A percentile compares a stretch with the other conserved stretches of the same genome.
phyloP scores from a whole-genome alignment of 2,113 vertebrate species.

The Ptilorrhoa leucosticta region DNA sequence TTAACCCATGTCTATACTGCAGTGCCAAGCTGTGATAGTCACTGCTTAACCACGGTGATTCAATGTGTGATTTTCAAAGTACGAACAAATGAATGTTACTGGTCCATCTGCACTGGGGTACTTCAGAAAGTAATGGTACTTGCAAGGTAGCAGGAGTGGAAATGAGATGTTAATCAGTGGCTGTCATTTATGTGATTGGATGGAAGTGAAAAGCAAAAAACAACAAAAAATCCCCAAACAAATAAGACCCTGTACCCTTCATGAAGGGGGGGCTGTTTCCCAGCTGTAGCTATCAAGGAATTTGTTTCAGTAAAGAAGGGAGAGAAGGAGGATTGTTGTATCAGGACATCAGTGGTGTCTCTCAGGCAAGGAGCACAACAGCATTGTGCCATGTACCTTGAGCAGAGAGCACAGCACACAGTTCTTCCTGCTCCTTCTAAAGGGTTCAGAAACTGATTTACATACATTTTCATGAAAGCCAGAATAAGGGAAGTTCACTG shows the following conservation, averaged over 20 bases:
- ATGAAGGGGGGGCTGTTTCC: not conserved
- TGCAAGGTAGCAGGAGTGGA: not conserved
- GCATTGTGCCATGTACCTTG: fast-evolving
- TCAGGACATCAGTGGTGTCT: not conserved
- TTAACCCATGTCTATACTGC: not conserved
- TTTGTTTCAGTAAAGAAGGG: not conserved
- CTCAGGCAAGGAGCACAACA: not conserved
- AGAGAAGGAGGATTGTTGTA: not conserved
- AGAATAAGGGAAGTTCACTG: not conserved
- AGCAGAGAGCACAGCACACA: not conserved
- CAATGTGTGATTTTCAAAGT: not conserved
- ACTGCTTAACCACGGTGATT: not conserved
- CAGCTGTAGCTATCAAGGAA: not conserved
- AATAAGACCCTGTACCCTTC: not conserved
- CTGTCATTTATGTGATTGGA: not conserved
- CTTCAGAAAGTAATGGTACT: not conserved
- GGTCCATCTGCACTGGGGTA: not conserved
- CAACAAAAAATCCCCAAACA: not conserved
- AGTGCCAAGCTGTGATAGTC: not conserved
- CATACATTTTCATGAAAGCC: not conserved
- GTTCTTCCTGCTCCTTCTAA: not conserved
- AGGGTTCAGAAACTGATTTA: not conserved
- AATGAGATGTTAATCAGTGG: not conserved
- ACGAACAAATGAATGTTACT: fast-evolving
- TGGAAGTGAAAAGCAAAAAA: not conserved